phyloP scores from a whole-genome alignment of 2,113 vertebrate genomes.

The Brevimyrus niger region DNA sequence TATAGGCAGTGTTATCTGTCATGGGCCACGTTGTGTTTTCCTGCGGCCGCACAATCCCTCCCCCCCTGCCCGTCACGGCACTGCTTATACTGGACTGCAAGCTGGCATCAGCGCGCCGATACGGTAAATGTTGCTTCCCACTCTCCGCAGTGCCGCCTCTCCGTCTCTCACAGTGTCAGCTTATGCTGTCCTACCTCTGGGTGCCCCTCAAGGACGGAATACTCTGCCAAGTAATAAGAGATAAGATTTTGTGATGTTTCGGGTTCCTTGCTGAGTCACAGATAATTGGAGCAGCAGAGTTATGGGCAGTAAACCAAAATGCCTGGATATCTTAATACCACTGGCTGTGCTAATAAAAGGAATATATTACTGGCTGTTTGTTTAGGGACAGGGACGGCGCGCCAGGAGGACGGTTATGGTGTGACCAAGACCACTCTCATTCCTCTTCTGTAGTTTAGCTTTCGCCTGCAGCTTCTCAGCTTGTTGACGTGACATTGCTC shows the following conservation, averaged over 20 bases:
- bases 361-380: neutral
- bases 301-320: neutral
- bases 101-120: neutral
- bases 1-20: neutral
- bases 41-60: no score
- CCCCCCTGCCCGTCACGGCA: neutral
- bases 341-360: neutral
- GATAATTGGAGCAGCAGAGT: constrained; percentile 3
- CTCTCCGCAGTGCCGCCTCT: neutral
- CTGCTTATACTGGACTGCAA: neutral
- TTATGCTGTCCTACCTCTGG: neutral
- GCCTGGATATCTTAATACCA: constrained; percentile 1
- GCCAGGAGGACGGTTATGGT: neutral
- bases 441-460: neutral
- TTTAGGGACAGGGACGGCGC: neutral
- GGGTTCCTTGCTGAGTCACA: neutral
- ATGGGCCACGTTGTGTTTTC: neutral
- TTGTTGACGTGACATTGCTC: neutral
- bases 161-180: neutral
- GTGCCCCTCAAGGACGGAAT: neutral
- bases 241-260: constrained; percentile 5
- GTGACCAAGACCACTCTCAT: neutral
- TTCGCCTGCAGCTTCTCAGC: neutral
- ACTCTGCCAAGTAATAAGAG: neutral
- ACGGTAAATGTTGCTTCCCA: neutral